Percentiles rank a stretch among this genome's conserved stretches.
These are phyloP conservation scores for Spodoptera picta DNA, from an alignment of 2,888 invertebrate species.

Conservation along the genomic window DNA sequence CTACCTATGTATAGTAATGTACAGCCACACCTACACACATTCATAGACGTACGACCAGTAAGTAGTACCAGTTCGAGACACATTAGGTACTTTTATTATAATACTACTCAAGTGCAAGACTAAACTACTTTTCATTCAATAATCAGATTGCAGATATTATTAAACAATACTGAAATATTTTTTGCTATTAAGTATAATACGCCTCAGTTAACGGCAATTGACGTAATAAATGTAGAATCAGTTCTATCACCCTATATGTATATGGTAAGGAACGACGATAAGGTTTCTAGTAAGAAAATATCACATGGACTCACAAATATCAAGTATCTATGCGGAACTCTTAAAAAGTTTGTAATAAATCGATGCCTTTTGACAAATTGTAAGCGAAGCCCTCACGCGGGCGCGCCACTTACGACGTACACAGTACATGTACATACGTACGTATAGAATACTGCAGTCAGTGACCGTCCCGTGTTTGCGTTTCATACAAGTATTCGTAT, in stretches of 20 bases:
- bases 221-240: no score
- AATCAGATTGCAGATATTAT: constrained; percentile 1
- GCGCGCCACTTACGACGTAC: constrained; percentile 2
- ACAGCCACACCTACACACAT: no score
- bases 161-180: constrained; percentile 6
- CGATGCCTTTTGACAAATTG: background rate
- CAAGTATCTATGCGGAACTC: constrained; percentile 7
- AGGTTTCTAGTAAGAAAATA: no score
- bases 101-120: no score
- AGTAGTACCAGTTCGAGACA: no score
- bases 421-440: constrained; percentile 14
- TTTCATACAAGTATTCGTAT: constrained; percentile 29
- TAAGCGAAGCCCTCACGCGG: background rate
- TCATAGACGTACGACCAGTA: no score
- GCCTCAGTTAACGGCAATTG: no score
- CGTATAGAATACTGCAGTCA: constrained; percentile 37
- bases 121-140: constrained; percentile 1
- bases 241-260: no score
- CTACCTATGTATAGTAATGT: no score
- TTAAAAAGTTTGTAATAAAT: constrained; percentile 4
- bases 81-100: no score
- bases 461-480: constrained; percentile 47
- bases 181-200: constrained; percentile 18
- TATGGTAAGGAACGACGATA: no score
- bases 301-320: no score